Conservation (phyloP, 2,888 invertebrate species). For the Drosophila dives region DNA sequence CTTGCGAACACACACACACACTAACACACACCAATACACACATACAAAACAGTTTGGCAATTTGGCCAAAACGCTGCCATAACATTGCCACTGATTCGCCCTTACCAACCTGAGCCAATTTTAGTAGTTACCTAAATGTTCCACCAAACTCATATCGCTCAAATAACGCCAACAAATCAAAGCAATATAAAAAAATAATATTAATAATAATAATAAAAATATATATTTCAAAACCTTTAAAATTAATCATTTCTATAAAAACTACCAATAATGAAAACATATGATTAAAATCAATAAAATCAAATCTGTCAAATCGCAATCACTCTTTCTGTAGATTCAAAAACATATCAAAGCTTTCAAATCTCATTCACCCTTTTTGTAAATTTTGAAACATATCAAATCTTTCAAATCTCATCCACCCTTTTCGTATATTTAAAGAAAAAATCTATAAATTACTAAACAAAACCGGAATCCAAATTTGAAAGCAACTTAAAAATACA, state of each 20-base stretch:
- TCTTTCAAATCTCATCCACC: too few relatives aligned
- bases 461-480: not conserved
- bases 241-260: not conserved
- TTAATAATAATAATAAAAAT: too few relatives aligned
- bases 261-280: not conserved
- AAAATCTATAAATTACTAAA: too few relatives aligned
- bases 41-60: slow-evolving; percentile 52
- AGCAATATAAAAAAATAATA: not conserved
- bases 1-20: slow-evolving; percentile 13
- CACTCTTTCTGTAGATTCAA: not conserved
- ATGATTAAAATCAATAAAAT: not conserved
- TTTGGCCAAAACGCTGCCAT: slow-evolving; percentile 58
- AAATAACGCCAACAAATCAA: not conserved
- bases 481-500: not conserved
- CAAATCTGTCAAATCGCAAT: not conserved
- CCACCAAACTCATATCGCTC: slow-evolving; percentile 17
- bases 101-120: slow-evolving; percentile 38
- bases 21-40: slow-evolving; percentile 4
- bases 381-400: not conserved
- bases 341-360: not conserved
- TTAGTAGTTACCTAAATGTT: slow-evolving; percentile 37
- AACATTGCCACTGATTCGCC: slow-evolving; percentile 49
- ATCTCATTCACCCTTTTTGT: not conserved
- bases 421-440: too few relatives aligned
- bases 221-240: not conserved